Evolutionary conservation across 2,113 vertebrate species (phyloP), one percentile per base, ranked within the genome.

Genomic region (Platysteira castanea): DNA sequence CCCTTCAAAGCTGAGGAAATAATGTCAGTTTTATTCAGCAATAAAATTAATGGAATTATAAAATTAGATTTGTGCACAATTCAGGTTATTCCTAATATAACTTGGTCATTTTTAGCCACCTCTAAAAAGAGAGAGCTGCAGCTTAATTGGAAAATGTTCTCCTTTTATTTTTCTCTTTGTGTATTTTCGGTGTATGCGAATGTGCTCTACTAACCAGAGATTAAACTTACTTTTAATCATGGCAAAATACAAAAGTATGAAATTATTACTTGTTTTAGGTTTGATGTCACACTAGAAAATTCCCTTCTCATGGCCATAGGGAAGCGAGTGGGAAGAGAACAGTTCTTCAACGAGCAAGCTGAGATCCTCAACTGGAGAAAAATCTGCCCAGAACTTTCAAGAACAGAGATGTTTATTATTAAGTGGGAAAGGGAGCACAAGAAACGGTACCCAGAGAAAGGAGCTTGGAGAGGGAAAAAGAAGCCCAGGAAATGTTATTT

Each of bases 31-130:
- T 90, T 93, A 83, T 70, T 75, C 77, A 37, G 52, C 89, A 80
- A 69, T 67, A 96, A 90, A 89, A 93, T 71, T 88, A 95, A 96
- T 91, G 83, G 68, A 68, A 71, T 85, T 88, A 83, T 87, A 90
- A 95, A 97, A 94, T 93, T 86, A 91, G 87, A 79, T 33, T 77
- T 84, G 46, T 95, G 87, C 75, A 94, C 95, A 94, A 97, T 96
- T 96, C 59, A 96, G 47, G n/a, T 69, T 89, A 44, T 80, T 87
- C 84, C 79, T 81, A 86, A 93, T 78, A 74, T 76, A 91, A 76
- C 68, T 60, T n/a, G 16, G 41, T 33, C 64, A 83, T 75, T 83
- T 95, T 89, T 75, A 86, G 39, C 49, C 52, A 79, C 67, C 23
- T 80, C 33, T 70, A 50, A 71, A 75, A 91, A 93, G 50, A 89